Percentiles rank a stretch among this genome's conserved stretches.
Evolutionary conservation across 2,888 invertebrate species (phyloP).

Genomic region (Glaucopsyche alexis): DNA sequence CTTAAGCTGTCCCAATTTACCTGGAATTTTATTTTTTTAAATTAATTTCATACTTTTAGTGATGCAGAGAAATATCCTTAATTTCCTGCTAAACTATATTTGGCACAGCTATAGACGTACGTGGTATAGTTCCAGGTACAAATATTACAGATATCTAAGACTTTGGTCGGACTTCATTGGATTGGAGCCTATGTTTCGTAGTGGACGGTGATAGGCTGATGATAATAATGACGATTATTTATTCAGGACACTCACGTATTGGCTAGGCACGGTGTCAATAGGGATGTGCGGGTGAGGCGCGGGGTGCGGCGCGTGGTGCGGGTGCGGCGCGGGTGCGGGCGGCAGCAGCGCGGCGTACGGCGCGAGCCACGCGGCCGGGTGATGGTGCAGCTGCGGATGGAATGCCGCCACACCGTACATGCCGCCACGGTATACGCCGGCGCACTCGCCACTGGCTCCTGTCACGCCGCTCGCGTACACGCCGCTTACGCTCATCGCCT

Average conservation of each 20-base stretch:
- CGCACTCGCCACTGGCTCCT: conserved; percentile 63
- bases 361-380: conserved; percentile 70
- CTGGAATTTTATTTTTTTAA: conserved; percentile 70
- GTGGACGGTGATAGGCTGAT: background rate
- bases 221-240: conserved; percentile 49
- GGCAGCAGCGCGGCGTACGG: conserved; percentile 71
- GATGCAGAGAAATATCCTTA: background rate
- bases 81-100: background rate
- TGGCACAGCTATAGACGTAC: background rate
- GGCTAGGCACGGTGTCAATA: conserved; percentile 74
- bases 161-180: background rate
- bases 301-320: conserved; percentile 58
- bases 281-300: conserved; percentile 68
- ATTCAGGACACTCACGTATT: conserved; percentile 63
- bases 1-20: conserved; percentile 80
- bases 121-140: background rate
- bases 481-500: conserved; percentile 73
- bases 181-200: no score
- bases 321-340: conserved; percentile 53
- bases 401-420: conserved; percentile 72
- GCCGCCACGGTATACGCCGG: conserved; percentile 70
- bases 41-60: conserved; percentile 38
- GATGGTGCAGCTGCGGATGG: conserved; percentile 71
- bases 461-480: conserved; percentile 67
- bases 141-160: background rate